Conservation (phyloP, 2,888 invertebrate species). For the Dynastes grantii region DNA sequence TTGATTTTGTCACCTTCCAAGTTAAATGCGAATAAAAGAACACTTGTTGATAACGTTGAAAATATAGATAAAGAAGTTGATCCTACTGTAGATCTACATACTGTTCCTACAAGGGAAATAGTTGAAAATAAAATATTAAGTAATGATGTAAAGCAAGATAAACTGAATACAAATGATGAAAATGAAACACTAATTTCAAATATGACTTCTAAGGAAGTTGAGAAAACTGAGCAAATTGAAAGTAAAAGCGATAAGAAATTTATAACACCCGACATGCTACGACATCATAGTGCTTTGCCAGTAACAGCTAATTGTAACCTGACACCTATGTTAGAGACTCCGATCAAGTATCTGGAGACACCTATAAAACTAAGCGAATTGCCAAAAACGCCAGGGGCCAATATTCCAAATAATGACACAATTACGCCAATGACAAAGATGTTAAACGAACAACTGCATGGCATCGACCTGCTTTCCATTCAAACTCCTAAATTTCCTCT, state of each 20-base stretch:
- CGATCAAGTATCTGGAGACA: slow-evolving; percentile 56
- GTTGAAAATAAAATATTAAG: not conserved
- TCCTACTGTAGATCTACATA: not conserved
- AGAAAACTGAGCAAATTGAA: not conserved
- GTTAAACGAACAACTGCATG: slow-evolving; percentile 64
- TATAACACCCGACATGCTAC: slow-evolving; percentile 52
- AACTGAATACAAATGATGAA: not conserved
- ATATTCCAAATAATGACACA: slow-evolving; percentile 52
- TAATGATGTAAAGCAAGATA: slow-evolving; percentile 10
- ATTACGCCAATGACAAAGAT: slow-evolving; percentile 66
- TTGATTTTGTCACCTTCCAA: slow-evolving; percentile 63
- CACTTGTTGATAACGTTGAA: slow-evolving; percentile 53
- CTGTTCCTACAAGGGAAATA: not conserved
- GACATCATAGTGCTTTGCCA: slow-evolving; percentile 42
- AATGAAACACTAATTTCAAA: not conserved
- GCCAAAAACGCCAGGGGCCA: slow-evolving; percentile 63
- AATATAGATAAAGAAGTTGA: slow-evolving; percentile 19
- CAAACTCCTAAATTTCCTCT: slow-evolving; percentile 66
- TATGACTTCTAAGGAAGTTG: not conserved
- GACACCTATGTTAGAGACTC: slow-evolving; percentile 62
- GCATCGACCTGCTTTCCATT: slow-evolving; percentile 63
- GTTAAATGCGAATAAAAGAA: slow-evolving; percentile 62
- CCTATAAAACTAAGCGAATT: slow-evolving; percentile 30
- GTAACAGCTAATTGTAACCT: slow-evolving; percentile 59
- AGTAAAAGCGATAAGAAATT: slow-evolving; percentile 25